Conservation (phyloP, 2,113 vertebrate species). For the Oncorhynchus tshawytscha region DNA sequence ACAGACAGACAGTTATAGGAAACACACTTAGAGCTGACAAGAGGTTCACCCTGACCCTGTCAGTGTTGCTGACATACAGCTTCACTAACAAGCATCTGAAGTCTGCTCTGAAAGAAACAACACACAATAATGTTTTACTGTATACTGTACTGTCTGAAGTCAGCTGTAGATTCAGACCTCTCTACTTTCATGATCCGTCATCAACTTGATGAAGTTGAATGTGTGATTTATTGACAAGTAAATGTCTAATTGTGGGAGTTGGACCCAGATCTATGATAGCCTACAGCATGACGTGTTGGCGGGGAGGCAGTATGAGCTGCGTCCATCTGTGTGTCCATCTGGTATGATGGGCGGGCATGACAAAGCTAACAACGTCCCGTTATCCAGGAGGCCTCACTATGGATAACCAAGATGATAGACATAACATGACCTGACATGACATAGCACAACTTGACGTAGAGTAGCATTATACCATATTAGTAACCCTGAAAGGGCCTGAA, state of each 20-base stretch:
- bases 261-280: conserved; percentile 55
- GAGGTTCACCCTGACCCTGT: conserved; percentile 17
- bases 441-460: background rate
- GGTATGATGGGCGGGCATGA: conserved; percentile 43
- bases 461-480: background rate
- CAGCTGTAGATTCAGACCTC: conserved; percentile 19
- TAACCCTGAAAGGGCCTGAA: too few species aligned
- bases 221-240: conserved; percentile 54
- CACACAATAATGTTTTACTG: conserved; percentile 20
- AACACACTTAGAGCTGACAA: conserved; percentile 27
- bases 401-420: conserved; percentile 42
- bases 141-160: conserved; percentile 25
- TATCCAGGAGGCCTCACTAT: conserved; percentile 39
- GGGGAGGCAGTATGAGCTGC: conserved; percentile 56
- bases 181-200: conserved; percentile 44
- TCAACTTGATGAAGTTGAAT: conserved; percentile 27
- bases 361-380: conserved; percentile 1
- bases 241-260: conserved; percentile 57
- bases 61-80: conserved; percentile 46
- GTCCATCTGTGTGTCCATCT: conserved; percentile 78
- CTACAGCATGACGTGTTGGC: conserved; percentile 55
- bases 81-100: conserved; percentile 28
- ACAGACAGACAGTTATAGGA: conserved; percentile 11
- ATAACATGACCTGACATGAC: conserved; percentile 31
- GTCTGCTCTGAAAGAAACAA: background rate